Percentiles rank a stretch among this genome's conserved stretches.
Conservation (phyloP, 2,797 vertebrate genomes). For the Onychomys torridus region DNA sequence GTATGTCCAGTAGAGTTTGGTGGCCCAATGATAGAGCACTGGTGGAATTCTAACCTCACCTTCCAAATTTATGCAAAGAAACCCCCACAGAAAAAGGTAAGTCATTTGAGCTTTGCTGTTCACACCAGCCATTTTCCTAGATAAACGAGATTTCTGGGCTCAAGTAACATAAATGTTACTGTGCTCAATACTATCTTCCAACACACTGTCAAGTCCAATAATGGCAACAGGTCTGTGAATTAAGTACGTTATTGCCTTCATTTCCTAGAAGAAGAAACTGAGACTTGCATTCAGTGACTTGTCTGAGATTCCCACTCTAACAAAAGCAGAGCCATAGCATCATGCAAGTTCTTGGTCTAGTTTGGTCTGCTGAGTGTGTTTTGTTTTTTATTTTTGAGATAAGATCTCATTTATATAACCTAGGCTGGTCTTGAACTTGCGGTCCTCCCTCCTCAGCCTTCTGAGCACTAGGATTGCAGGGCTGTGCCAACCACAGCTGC, state of each 20-base stretch:
- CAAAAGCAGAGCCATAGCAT: conserved; percentile 49
- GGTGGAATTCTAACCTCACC: conserved; percentile 91
- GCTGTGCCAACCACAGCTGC: not conserved
- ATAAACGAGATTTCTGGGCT: conserved; percentile 31
- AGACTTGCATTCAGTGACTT: conserved; percentile 26
- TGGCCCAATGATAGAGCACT: conserved; percentile 88
- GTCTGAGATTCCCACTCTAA: not conserved
- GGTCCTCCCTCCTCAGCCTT: not conserved
- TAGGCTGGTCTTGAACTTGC: not conserved
- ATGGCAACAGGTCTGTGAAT: conserved; percentile 27
- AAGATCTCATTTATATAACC: not conserved
- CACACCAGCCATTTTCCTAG: not conserved
- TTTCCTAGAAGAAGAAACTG: conserved; percentile 41
- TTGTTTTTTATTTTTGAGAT: not conserved
- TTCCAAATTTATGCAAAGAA: conserved; percentile 94
- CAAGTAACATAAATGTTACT: not conserved
- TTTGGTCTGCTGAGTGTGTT: not conserved
- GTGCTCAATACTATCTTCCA: not conserved
- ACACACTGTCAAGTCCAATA: conserved; percentile 31
- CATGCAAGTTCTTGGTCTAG: not conserved
- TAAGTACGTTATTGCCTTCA: conserved; percentile 25
- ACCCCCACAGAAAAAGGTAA: conserved; percentile 93
- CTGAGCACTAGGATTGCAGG: not conserved
- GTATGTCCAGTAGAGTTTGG: conserved; percentile 92
- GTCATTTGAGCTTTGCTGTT: not conserved